phyloP scores from a whole-genome alignment of 2,113 vertebrate species.

The Arvicanthis niloticus region DNA sequence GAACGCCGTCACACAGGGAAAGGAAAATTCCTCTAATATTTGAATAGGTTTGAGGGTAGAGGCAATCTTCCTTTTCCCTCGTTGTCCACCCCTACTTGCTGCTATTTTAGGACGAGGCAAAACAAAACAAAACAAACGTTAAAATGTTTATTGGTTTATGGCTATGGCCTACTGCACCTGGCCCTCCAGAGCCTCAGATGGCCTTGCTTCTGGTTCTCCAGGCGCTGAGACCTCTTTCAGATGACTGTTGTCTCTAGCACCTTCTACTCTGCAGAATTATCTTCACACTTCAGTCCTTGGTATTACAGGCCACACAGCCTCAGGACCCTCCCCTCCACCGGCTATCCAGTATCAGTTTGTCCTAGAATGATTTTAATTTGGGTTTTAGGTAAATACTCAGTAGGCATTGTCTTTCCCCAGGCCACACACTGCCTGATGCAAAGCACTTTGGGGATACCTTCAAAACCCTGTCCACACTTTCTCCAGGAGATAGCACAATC shows the following conservation, averaged over 20 bases:
- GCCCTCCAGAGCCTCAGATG: accelerated
- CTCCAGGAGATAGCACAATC: neutral
- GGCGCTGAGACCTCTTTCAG: neutral
- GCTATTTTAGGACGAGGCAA: neutral
- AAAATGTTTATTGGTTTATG: neutral
- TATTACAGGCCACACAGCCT: neutral
- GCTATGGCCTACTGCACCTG: neutral
- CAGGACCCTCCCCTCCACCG: neutral
- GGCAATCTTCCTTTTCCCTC: accelerated
- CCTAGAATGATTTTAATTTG: neutral
- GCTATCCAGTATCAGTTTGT: neutral
- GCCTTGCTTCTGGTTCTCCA: neutral
- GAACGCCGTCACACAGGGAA: neutral
- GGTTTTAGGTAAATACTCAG: neutral
- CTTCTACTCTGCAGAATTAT: neutral
- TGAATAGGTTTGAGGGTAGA: neutral
- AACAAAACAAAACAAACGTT: neutral
- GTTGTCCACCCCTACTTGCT: accelerated
- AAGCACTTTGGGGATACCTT: neutral
- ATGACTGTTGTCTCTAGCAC: neutral
- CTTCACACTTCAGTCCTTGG: neutral
- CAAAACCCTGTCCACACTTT: neutral
- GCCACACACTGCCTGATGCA: neutral
- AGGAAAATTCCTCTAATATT: neutral
- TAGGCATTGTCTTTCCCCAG: neutral